These are phyloP conservation scores for Anagyrus pseudococci DNA, from an alignment of 2,888 invertebrate genomes.

Conservation along the genomic window DNA sequence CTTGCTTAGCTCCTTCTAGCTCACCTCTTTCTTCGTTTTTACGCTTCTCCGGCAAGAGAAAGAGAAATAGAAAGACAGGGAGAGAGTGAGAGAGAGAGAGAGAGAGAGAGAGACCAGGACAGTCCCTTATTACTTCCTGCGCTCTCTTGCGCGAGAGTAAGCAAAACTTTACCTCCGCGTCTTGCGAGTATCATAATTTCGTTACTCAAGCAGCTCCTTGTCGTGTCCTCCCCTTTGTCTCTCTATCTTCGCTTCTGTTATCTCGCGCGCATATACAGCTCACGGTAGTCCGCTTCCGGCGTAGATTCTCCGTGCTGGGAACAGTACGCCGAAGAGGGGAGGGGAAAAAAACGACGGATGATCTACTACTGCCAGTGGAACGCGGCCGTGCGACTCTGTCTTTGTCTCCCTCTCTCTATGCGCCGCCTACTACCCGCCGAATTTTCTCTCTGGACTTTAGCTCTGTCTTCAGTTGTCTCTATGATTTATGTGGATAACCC, in stretches of 20 bases:
- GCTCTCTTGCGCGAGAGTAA: slow-evolving; percentile 19
- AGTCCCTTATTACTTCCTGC: slow-evolving; percentile 20
- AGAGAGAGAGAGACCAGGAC: too few relatives aligned
- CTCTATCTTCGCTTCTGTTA: not conserved
- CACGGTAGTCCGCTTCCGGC: not conserved
- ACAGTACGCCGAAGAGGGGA: too few relatives aligned
- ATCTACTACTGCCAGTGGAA: too few relatives aligned
- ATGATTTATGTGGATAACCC: not conserved
- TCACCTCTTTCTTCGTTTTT: not conserved
- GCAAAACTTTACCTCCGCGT: slow-evolving; percentile 2
- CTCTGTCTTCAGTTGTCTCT: too few relatives aligned
- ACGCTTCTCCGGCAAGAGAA: not conserved
- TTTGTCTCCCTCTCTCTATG: too few relatives aligned
- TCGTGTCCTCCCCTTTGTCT: not conserved
- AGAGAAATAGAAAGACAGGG: too few relatives aligned
- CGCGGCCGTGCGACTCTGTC: too few relatives aligned
- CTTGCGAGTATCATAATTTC: slow-evolving; percentile 34
- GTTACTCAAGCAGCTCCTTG: slow-evolving; percentile 23
- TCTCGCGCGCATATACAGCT: not conserved
- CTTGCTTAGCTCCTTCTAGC: too few relatives aligned
- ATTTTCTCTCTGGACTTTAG: not conserved
- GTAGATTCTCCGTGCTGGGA: not conserved
- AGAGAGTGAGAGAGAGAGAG: too few relatives aligned
- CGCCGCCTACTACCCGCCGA: not conserved
- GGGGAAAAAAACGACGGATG: not conserved